Base-by-base conservation (phyloP, 2,113 vertebrate genomes). In the Syngnathus floridae region DNA sequence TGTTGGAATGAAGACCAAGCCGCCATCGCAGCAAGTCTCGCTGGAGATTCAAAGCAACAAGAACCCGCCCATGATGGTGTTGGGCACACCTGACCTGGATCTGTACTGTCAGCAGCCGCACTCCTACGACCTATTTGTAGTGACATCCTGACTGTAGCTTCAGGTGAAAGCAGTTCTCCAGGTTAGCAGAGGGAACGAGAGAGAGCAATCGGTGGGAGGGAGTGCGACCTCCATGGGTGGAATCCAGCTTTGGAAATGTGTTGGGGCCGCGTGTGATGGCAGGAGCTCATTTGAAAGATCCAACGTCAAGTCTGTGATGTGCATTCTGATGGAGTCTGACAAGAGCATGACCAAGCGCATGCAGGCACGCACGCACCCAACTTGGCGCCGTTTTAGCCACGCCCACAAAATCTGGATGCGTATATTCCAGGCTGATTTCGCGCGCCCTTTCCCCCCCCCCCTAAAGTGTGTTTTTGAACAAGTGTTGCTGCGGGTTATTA, bases 131-230 rank as follows among this genome's bases (percentile, higher is more conserved):
- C 68, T 72, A 88, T 86, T 79, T 75, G 67, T 74, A 73, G 81
- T 80, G 87, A 86, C 87, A 86, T 80, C 69, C 68, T 81, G 82
- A 86, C 71, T 60, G 67, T 83, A 85, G 62, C 82, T 86, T 0
- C 55, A 72, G 76, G 84, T 81, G 75, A 61, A 74, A 36, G 4
- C 9, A 66, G 70, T 70, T 83, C 72, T 77, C 63, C 76, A 76
- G 82, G 82, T 77, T 80, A 74, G 73, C 73, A 46, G 49, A 31
- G 67, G 43, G 37, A 73, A 69, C 57, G 68, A 65, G 69, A 72
- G 66, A 56, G 67, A 70, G 61, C 69, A 49, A 69, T 48, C 14
- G 26, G 62, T 78, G 69, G 57, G 80, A 84, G 84, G 64, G 54
- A 75, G 70, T 76, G 61, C 82, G 84, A 85, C 82, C 84, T 76